phyloP scores from a whole-genome alignment of 1,140 invertebrate genomes.

The Euglossa dilemma region DNA sequence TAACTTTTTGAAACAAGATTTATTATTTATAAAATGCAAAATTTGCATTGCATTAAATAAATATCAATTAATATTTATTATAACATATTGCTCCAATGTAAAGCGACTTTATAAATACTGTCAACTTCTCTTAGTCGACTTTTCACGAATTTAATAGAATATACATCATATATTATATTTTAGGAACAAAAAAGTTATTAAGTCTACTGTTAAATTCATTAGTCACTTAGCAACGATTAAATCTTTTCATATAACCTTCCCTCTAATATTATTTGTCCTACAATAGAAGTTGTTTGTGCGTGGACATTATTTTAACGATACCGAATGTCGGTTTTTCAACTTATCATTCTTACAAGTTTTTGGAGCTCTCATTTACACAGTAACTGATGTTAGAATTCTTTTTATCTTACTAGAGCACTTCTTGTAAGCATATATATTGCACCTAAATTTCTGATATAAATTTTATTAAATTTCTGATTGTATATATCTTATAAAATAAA shows the following conservation, averaged over 20 bases:
- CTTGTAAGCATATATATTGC: slow-evolving; percentile 13
- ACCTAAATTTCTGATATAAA: slow-evolving; percentile 35
- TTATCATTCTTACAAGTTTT: slow-evolving; percentile 1
- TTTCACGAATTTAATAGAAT: slow-evolving; percentile 6
- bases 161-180: neutral
- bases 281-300: slow-evolving; percentile 11
- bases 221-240: neutral
- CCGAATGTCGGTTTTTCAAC: neutral
- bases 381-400: neutral
- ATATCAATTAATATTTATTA: slow-evolving; percentile 1
- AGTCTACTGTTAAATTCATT: neutral
- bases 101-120: slow-evolving; percentile 49
- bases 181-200: neutral
- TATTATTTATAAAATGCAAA: slow-evolving; percentile 2
- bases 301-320: slow-evolving; percentile 5
- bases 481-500: neutral
- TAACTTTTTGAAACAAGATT: neutral
- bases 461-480: neutral
- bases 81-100: slow-evolving; percentile 15
- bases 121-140: slow-evolving; percentile 37
- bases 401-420: slow-evolving; percentile 25
- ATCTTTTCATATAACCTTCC: slow-evolving; percentile 39
- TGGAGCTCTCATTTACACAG: neutral
- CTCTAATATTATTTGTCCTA: neutral
- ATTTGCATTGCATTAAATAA: neutral